These are phyloP conservation scores for Monochamus alternatus DNA, from an alignment of 2,888 invertebrate genomes.

Conservation along the genomic window DNA sequence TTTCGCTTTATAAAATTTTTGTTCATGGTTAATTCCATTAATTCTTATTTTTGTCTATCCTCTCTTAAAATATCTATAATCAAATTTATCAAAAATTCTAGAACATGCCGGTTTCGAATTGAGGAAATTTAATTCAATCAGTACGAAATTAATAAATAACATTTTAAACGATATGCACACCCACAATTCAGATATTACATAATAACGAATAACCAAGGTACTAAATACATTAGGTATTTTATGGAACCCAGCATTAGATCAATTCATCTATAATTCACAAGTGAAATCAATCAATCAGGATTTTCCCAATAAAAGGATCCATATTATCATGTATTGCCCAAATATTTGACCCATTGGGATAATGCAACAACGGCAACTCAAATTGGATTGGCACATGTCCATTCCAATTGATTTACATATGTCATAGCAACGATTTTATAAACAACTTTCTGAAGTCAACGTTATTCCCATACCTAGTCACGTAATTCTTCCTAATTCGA, in stretches of 20 bases:
- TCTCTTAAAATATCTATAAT: too few species aligned
- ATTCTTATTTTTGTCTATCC: too few species aligned
- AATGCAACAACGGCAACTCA: conserved; percentile 22
- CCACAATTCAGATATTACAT: background rate
- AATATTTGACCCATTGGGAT: conserved; percentile 35
- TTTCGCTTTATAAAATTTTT: too few species aligned
- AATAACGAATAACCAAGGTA: background rate
- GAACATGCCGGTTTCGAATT: background rate
- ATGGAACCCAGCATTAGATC: conserved; percentile 2
- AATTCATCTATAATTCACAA: conserved; percentile 6
- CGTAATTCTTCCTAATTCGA: background rate
- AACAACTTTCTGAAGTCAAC: background rate
- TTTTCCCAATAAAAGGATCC: conserved; percentile 12
- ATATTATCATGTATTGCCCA: conserved; percentile 20
- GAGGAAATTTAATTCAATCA: background rate
- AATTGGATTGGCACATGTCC: conserved; percentile 27
- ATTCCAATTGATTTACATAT: conserved; percentile 20
- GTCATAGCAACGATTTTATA: background rate
- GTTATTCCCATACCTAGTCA: background rate
- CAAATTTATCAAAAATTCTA: background rate
- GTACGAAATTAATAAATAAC: background rate
- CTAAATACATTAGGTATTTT: conserved; percentile 6
- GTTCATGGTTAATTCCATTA: too few species aligned
- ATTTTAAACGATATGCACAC: background rate
- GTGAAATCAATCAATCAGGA: background rate